Base-by-base conservation (phyloP, 2,113 vertebrate species). In the Elephantulus edwardii region DNA sequence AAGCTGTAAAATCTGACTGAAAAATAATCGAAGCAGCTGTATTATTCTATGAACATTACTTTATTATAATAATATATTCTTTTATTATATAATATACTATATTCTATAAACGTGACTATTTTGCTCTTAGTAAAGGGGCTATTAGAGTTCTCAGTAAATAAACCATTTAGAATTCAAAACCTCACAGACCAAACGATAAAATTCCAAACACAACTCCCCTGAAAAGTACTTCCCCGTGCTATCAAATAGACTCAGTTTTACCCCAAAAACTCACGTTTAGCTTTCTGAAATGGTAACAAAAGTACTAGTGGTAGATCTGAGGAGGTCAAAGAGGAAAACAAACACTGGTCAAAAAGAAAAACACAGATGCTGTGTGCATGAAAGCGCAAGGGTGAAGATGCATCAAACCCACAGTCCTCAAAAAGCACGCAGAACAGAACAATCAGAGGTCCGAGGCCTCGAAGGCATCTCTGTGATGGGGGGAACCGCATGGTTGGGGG, bases 171-270 rank as follows among this genome's bases (percentile, higher is more conserved):
- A 77, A 44, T 72, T 50, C 40, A 89, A 42, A 24, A 52, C 50
- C 88, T 76, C 89, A 83, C 56, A 89, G n/a, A n/a, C 38, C 75
- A 92, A 91, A 81, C 26, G 80, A 91, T 62, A 84, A 91, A 54
- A 40, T 62, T 35, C 48, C 74, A 82, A 92, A 48, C 64, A 52
- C 86, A 12, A 80, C 58, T 60, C 79, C 30, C n/a, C 38, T 64
- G 68, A 90, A 48, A 80, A 33, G 22, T 13, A 56, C 58, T 80
- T 91, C 68, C 90, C 46, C n/a, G 83, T 85, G 76, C 75, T 42
- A 90, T 68, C 28, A 90, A 77, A 9, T 13, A 35, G 79, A 44
- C 54, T 50, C 46, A 88, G 40, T 58, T 76, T 90, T 11, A 86
- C 19, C 68, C 22, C 19, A 54, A 86, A 78, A 46, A 46, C 35